A percentile compares a stretch with the other conserved stretches of the same genome.
Evolutionary conservation across 1,140 invertebrate genomes (phyloP).

Genomic region (Meloidogyne hapla): DNA sequence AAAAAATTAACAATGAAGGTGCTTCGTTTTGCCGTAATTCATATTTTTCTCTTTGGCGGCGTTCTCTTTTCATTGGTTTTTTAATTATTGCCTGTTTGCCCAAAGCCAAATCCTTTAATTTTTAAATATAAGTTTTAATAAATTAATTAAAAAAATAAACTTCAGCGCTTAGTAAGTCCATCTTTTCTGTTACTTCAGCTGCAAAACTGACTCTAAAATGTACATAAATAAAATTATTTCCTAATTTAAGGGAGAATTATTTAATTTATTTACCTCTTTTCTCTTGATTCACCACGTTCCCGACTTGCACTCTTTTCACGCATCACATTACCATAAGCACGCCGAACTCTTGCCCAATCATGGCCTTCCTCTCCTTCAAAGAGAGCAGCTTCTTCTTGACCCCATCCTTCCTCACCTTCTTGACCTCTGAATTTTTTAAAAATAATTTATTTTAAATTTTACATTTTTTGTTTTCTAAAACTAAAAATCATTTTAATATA

Average conservation of each 20-base stretch:
- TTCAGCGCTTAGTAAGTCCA: conserved; percentile 45
- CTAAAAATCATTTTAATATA: background rate
- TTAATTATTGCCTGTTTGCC: conserved; percentile 56
- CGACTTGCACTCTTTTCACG: conserved; percentile 41
- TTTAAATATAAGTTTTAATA: conserved; percentile 27
- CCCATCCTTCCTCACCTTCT: background rate
- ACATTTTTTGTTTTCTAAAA: no score
- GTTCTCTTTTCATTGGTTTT: conserved; percentile 63
- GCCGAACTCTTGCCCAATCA: conserved; percentile 34
- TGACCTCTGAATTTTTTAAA: background rate
- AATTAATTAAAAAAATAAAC: conserved; percentile 25
- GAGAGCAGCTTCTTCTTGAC: background rate
- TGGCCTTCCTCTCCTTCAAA: background rate
- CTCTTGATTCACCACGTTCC: background rate
- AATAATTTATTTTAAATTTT: no score
- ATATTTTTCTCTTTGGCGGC: conserved; percentile 43
- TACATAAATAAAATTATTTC: background rate
- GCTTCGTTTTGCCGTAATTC: conserved; percentile 59
- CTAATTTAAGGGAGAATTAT: background rate
- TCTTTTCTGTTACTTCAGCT: conserved; percentile 60
- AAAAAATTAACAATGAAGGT: conserved; percentile 57
- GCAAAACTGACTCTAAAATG: conserved; percentile 60
- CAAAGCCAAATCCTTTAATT: conserved; percentile 33
- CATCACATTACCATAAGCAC: conserved; percentile 37
- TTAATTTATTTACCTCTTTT: conserved; percentile 1